Conservation (phyloP, 2,113 vertebrate genomes). For the Phylloscopus whistleri region DNA sequence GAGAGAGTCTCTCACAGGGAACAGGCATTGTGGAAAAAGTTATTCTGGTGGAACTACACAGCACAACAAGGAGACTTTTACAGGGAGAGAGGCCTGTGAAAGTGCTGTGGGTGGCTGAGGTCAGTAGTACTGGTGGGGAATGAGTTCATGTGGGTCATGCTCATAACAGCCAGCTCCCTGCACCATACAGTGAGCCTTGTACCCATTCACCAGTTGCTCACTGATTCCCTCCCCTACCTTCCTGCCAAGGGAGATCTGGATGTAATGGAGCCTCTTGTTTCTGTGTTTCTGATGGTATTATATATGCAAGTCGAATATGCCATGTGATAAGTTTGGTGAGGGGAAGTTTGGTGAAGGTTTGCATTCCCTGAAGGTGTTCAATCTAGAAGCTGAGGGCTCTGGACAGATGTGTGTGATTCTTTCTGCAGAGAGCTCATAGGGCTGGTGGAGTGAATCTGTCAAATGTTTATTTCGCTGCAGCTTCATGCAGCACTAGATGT, state of each 20-base stretch:
- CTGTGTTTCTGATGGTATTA: neutral
- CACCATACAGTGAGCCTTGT: neutral
- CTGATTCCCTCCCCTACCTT: neutral
- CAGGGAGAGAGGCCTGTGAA: neutral
- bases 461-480: neutral
- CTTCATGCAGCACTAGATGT: neutral
- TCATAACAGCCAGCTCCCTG: neutral
- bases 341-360: neutral
- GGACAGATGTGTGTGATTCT: neutral
- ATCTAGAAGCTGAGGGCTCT: neutral
- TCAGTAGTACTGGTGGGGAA: neutral
- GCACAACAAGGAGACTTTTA: neutral
- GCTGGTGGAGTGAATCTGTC: neutral
- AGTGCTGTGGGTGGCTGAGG: neutral
- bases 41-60: neutral
- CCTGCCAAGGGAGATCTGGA: neutral
- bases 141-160: neutral
- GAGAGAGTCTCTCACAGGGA: neutral
- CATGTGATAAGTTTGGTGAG: neutral
- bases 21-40: neutral
- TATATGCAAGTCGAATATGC: neutral
- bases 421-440: neutral
- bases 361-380: neutral
- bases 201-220: fast-evolving
- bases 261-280: neutral